These are phyloP conservation scores for Xerus inauris DNA, from an alignment of 2,113 vertebrate genomes.

Conservation along the genomic window DNA sequence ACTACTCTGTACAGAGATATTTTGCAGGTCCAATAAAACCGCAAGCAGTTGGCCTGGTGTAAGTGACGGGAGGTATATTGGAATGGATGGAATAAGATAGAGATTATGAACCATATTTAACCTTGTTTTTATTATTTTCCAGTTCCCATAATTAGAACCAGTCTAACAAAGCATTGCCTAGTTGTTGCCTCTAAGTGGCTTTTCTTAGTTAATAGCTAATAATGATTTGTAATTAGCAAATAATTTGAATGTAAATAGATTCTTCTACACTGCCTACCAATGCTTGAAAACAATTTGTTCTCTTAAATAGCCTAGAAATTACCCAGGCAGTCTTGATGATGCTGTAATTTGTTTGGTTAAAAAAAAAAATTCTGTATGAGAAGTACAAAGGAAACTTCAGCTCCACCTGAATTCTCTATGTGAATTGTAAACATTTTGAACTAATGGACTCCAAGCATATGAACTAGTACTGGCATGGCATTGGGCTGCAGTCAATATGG, in stretches of 20 bases:
- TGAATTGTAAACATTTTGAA: background rate
- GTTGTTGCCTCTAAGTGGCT: slow-evolving; percentile 60
- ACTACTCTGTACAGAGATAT: background rate
- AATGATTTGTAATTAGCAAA: slow-evolving; percentile 80
- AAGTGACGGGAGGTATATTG: slow-evolving; percentile 29
- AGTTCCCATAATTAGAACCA: slow-evolving; percentile 59
- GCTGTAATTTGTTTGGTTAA: slow-evolving; percentile 51
- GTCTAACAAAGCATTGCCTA: slow-evolving; percentile 58
- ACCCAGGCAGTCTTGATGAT: slow-evolving; percentile 35
- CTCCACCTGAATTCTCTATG: background rate
- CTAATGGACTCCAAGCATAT: background rate
- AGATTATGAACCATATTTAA: slow-evolving; percentile 51
- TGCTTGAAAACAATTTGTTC: slow-evolving; percentile 72
- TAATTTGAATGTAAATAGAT: slow-evolving; percentile 79
- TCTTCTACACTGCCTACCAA: slow-evolving; percentile 70
- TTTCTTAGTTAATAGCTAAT: slow-evolving; percentile 79
- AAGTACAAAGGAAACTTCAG: background rate
- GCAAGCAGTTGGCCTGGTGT: background rate
- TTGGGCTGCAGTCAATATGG: background rate
- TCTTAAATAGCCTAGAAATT: slow-evolving; percentile 71
- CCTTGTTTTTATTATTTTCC: slow-evolving; percentile 59
- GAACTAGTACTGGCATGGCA: background rate
- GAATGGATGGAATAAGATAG: slow-evolving; percentile 37
- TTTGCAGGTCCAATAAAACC: slow-evolving; percentile 37
- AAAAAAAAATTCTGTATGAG: slow-evolving; percentile 43